Evolutionary conservation across 2,113 vertebrate genomes (phyloP), one percentile per base, ranked within the genome.

Genomic region (Rhinoderma darwinii): DNA sequence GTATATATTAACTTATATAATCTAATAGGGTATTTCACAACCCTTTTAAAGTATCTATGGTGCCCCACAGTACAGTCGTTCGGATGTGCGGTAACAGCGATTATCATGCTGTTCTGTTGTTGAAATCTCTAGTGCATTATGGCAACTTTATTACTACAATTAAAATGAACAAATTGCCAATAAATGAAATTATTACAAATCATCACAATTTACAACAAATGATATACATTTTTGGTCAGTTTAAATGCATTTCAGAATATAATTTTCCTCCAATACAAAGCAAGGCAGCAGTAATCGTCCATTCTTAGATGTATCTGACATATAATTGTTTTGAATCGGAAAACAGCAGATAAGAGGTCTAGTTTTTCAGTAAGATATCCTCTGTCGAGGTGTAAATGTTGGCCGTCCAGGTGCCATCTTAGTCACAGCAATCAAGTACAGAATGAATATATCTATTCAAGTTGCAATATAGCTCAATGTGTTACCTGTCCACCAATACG

Each of bases 341-440:
- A 8, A 84, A 66, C 56, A 85, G 51, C 35, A 75, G 25, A 68
- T 51, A 84, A 84, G 20, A 73, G 30, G 44, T 85, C 30, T 35
- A 59, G n/a, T 63, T 30, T 84, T 22, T 84, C 35, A 15, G 2
- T 20, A 54, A 39, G 27, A 47, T 11, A 43, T 25, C 63, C 6
- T 72, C 43, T 22, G 15, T 54, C 75, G 47, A 85, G n/a, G 63
- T 77, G 56, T 30, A 66, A 47, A 66, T 44, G 68, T 51, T 84
- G 68, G n/a, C 44, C 6, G 63, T 76, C 37, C 75, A 54, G 56
- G 54, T 77, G 74, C 73, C 41, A 85, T 54, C 74, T 41, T 44
- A 84, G 44, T 84, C 70, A 85, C 84, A 85, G 73, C 37, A 56
- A 74, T 77, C 37, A 74, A 61, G n/a, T 32, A 66, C 17, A 63